Evolutionary conservation across 2,888 invertebrate species (phyloP).

Genomic region (Drosophila stalkeri): DNA sequence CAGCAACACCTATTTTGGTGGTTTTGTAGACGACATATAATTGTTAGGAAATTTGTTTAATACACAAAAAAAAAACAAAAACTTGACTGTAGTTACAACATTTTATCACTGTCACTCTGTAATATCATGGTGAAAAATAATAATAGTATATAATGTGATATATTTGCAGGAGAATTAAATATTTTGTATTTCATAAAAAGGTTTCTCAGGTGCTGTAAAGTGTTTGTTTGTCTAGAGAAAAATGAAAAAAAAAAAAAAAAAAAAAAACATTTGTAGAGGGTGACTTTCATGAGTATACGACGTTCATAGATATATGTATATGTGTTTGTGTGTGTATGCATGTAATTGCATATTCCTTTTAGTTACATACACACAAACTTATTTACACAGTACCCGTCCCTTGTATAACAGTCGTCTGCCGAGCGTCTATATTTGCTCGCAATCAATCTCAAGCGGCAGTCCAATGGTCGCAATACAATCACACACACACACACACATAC

Average conservation of each 20-base stretch:
- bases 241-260: constrained; percentile 4
- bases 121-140: background rate
- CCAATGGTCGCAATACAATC: constrained; percentile 38
- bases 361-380: background rate
- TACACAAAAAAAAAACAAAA: background rate
- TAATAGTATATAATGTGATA: background rate
- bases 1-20: background rate
- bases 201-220: background rate
- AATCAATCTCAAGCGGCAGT: constrained; percentile 66
- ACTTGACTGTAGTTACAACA: background rate
- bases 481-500: constrained; percentile 12
- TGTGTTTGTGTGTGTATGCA: constrained; percentile 5
- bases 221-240: constrained; percentile 1
- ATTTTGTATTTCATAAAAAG: background rate
- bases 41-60: background rate
- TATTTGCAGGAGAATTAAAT: background rate
- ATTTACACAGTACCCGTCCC: constrained; percentile 16
- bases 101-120: background rate
- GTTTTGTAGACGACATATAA: background rate
- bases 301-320: background rate
- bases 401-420: constrained; percentile 58
- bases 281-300: constrained; percentile 2
- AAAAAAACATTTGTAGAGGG: background rate
- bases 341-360: constrained; percentile 8
- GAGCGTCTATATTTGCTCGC: constrained; percentile 63